A percentile compares a stretch with the other conserved stretches of the same genome.
Conservation (phyloP, 2,888 invertebrate genomes). For the Sycophila texana region DNA sequence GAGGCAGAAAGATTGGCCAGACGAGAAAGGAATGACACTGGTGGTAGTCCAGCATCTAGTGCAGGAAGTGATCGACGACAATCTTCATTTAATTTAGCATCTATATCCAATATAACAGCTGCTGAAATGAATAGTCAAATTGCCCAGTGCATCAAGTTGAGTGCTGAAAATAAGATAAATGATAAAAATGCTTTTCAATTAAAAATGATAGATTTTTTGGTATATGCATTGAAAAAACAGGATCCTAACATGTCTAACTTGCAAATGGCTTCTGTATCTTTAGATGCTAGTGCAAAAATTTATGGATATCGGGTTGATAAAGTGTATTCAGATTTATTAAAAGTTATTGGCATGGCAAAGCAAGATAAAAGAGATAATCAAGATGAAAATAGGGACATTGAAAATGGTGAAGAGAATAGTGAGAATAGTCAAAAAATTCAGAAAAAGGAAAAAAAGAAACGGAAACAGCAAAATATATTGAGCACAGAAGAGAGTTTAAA, state of each 20-base stretch:
- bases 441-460: conserved; percentile 56
- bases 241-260: conserved; percentile 84
- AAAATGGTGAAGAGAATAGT: conserved; percentile 64
- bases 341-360: conserved; percentile 83
- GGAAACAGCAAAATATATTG: conserved; percentile 59
- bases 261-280: conserved; percentile 88
- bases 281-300: conserved; percentile 94
- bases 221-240: conserved; percentile 84
- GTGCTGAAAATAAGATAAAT: conserved; percentile 82
- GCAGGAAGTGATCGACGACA: conserved; percentile 57
- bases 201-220: conserved; percentile 91
- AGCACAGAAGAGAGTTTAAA: conserved; percentile 60
- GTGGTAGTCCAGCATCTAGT: conserved; percentile 36
- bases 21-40: conserved; percentile 56
- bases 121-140: conserved; percentile 66
- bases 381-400: conserved; percentile 57
- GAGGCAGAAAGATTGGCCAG: conserved; percentile 65
- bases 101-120: conserved; percentile 61
- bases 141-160: conserved; percentile 68
- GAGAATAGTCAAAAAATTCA: conserved; percentile 48
- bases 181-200: conserved; percentile 93
- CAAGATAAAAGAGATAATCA: conserved; percentile 62
- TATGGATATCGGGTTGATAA: conserved; percentile 92
- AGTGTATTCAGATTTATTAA: conserved; percentile 87
- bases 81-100: conserved; percentile 62